Evolutionary conservation across 2,113 vertebrate species (phyloP).

Genomic region (Microcebus ravelobensis): DNA sequence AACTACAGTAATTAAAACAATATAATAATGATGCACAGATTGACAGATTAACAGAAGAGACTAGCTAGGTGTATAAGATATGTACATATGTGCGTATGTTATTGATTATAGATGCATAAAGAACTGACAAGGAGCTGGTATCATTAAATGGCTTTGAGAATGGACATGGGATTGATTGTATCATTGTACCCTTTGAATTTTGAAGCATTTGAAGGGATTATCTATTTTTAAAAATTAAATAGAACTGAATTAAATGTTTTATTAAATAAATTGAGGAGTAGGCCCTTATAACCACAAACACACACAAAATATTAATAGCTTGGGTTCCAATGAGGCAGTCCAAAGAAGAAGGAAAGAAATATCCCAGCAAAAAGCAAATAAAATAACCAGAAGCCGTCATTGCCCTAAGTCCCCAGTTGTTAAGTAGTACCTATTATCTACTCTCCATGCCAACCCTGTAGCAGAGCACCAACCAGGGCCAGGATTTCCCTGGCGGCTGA

Average conservation of each 20-base stretch:
- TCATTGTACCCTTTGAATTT: not conserved
- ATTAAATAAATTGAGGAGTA: not conserved
- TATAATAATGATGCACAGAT: not conserved
- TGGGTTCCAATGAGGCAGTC: not conserved
- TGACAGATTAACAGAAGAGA: not conserved
- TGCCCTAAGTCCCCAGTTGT: not conserved
- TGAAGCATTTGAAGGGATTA: not conserved
- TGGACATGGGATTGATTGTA: not conserved
- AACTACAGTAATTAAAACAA: not conserved
- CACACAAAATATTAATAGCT: not conserved
- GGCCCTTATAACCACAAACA: not conserved
- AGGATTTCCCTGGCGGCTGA: not conserved
- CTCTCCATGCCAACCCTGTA: not conserved
- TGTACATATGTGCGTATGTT: not conserved
- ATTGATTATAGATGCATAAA: not conserved
- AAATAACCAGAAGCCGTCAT: not conserved
- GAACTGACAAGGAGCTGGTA: not conserved
- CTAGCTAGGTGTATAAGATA: not conserved
- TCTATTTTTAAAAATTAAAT: slow-evolving; percentile 9
- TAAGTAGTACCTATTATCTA: not conserved
- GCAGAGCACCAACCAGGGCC: not conserved
- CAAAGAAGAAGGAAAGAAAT: slow-evolving; percentile 29
- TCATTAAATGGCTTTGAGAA: slow-evolving; percentile 1
- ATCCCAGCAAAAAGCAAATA: not conserved
- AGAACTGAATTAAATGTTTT: not conserved